A percentile compares a stretch with the other conserved stretches of the same genome.
Evolutionary conservation across 2,888 invertebrate species (phyloP).

Genomic region (Serrognathus titanus): DNA sequence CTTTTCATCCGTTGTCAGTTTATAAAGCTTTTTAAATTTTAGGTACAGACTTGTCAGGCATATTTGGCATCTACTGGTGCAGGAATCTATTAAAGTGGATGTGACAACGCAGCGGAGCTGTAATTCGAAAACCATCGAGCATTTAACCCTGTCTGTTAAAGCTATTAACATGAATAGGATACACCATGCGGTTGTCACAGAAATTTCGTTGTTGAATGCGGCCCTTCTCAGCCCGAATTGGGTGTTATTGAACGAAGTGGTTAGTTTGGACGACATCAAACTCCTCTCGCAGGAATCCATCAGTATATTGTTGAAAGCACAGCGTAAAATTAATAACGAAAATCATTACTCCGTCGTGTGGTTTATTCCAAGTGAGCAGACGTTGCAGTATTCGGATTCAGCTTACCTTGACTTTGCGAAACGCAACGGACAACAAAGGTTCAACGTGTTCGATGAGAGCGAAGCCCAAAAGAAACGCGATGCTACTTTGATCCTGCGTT

Average conservation of each 20-base stretch:
- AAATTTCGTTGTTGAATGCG: slow-evolving; percentile 57
- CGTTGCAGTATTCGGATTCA: slow-evolving; percentile 33
- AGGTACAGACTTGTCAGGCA: slow-evolving; percentile 63
- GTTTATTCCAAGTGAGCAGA: slow-evolving; percentile 33
- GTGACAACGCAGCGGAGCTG: slow-evolving; percentile 51
- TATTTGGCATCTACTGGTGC: slow-evolving; percentile 60
- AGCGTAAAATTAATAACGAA: slow-evolving; percentile 31
- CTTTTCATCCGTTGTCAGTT: too few relatives aligned
- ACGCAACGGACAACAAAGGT: slow-evolving; percentile 41
- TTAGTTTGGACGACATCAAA: slow-evolving; percentile 42
- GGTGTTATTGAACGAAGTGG: slow-evolving; percentile 49
- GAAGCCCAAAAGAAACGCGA: slow-evolving; percentile 31
- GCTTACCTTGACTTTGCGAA: slow-evolving; percentile 52
- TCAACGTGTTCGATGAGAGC: slow-evolving; percentile 37
- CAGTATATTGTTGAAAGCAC: slow-evolving; percentile 53
- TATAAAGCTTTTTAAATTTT: slow-evolving; percentile 6
- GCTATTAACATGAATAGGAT: slow-evolving; percentile 67
- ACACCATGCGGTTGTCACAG: slow-evolving; percentile 57
- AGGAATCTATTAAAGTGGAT: slow-evolving; percentile 58
- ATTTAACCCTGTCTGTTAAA: slow-evolving; percentile 64
- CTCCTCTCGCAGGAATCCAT: slow-evolving; percentile 53
- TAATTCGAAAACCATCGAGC: slow-evolving; percentile 49
- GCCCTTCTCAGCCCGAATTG: slow-evolving; percentile 61
- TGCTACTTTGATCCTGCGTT: slow-evolving; percentile 42
- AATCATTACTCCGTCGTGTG: slow-evolving; percentile 44